Evolutionary conservation across 1,140 invertebrate genomes (phyloP), one percentile per base, ranked within the genome.

Genomic region (Hyphantria cunea): DNA sequence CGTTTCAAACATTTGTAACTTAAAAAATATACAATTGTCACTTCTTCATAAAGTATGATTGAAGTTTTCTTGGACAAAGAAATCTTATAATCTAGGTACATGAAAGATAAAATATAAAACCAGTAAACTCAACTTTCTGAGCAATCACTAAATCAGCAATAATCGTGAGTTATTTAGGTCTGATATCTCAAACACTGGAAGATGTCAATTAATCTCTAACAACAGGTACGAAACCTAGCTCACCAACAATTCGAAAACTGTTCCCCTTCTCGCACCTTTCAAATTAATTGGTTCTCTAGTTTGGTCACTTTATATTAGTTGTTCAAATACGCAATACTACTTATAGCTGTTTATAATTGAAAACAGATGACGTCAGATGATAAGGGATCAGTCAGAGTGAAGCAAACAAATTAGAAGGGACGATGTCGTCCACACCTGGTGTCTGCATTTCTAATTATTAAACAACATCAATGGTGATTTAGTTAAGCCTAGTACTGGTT

Each of bases 321-420:
- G 7, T 3, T 44, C n/a, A 44, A 8, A 52, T 39, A 13, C 14
- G 8, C 7, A 49, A 15, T 5, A 52, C 10, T 52, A 17, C 17
- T 4, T 42, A 60, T 13, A 32, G 13, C 13, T 52, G 25, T 15
- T n/a, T 62, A 13, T 62, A 51, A 51, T 62, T 62, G 60, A 37
- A 39, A 62, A 54, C 48, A 64, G 55, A 64, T 68, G 60, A 59
- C 66, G 61, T 68, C 60, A 60, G 52, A 6, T 69, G 54, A 68
- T 68, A 59, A 59, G 54, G 55, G 61, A 32, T 54, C 15, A 39
- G 15, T 25, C 25, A 55, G 47, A 41, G 47, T 45, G 61, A 25
- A 65, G 34, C 66, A 61, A 50, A 69, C 62, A 70, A 70, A 70
- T 70, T 70, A 70, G 58, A 56, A 62, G 63, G 68, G 63, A 64